Evolutionary conservation across 2,888 invertebrate species (phyloP).

Genomic region (Lasioglossum calceatum): DNA sequence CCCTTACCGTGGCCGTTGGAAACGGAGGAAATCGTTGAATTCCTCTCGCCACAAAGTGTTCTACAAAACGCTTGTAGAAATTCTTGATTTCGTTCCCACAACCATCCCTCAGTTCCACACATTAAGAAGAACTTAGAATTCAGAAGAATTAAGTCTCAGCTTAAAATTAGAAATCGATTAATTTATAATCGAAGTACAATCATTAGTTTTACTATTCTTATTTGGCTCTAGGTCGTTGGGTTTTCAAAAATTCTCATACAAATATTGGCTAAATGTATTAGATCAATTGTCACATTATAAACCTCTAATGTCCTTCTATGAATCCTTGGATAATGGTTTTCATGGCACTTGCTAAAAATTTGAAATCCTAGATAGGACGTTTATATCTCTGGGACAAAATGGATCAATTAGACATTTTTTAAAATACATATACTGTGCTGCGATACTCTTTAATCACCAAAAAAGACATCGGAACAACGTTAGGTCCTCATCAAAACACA

Average conservation of each 20-base stretch:
- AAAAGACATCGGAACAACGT: background rate
- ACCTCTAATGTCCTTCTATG: no score
- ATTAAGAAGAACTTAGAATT: background rate
- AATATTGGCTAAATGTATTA: no score
- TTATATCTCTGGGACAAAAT: background rate
- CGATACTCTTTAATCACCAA: background rate
- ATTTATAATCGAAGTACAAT: background rate
- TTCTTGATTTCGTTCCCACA: background rate
- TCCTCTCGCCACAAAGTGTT: background rate
- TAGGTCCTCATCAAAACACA: constrained; percentile 14
- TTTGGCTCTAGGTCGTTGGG: background rate
- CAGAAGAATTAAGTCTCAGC: background rate
- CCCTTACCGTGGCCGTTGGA: background rate
- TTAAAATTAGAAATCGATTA: background rate
- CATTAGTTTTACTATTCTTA: background rate
- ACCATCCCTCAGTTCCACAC: background rate
- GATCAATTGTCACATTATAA: no score
- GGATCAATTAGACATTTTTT: no score
- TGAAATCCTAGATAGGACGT: background rate
- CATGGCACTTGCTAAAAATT: background rate
- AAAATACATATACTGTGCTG: background rate
- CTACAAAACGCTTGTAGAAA: background rate
- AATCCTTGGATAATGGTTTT: no score
- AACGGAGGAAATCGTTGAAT: constrained; percentile 3
- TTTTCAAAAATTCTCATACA: no score